phyloP scores from a whole-genome alignment of 2,113 vertebrate species.

The Hemibagrus wyckioides region DNA sequence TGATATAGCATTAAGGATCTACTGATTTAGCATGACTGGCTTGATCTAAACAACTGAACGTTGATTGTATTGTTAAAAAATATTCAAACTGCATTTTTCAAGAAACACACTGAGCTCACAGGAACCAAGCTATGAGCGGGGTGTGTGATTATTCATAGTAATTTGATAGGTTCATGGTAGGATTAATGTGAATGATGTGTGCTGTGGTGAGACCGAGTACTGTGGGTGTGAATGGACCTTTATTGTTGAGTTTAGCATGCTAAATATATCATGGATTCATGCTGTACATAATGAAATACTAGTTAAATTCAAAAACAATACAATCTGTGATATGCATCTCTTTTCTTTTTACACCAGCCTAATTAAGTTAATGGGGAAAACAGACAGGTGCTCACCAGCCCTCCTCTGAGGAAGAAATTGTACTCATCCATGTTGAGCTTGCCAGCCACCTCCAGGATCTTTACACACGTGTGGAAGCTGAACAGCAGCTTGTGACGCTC shows the following conservation, averaged over 20 bases:
- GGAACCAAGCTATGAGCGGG: not conserved
- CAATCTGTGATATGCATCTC: not conserved
- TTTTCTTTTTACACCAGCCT: not conserved
- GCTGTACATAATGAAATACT: not conserved
- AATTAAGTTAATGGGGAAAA: not conserved
- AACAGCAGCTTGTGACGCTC: conserved; percentile 88
- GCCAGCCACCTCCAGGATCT: conserved; percentile 82
- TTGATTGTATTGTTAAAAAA: not conserved
- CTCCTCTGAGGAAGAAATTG: conserved; percentile 85
- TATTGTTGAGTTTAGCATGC: not conserved
- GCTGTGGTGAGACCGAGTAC: not conserved
- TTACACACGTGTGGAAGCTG: conserved; percentile 88
- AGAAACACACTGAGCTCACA: not conserved
- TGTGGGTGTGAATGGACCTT: not conserved
- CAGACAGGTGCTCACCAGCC: conserved; percentile 75
- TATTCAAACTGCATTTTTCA: not conserved
- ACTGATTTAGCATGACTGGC: not conserved
- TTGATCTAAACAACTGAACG: not conserved
- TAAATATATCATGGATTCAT: not conserved
- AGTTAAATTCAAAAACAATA: not conserved
- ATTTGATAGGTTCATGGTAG: not conserved
- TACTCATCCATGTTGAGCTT: conserved; percentile 87
- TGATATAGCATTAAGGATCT: not conserved
- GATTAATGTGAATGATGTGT: not conserved
- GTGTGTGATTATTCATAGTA: not conserved